phyloP scores from a whole-genome alignment of 2,888 invertebrate genomes.

The Drosophila monieri region DNA sequence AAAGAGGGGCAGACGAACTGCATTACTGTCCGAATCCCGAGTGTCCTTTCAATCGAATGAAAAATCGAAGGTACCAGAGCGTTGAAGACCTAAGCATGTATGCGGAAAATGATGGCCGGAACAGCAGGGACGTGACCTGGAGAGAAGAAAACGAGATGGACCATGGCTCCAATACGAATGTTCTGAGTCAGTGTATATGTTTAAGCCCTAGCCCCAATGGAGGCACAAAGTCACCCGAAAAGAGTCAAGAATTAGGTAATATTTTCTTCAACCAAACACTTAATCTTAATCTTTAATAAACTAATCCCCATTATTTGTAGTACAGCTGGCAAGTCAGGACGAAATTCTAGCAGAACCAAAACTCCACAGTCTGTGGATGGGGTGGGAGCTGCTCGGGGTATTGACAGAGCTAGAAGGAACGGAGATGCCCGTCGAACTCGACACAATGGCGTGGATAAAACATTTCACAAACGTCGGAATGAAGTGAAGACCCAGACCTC shows the following conservation, averaged over 20 bases:
- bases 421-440: neutral
- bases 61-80: neutral
- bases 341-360: neutral
- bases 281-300: neutral
- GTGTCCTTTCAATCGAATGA: neutral
- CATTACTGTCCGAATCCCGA: neutral
- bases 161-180: neutral
- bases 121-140: neutral
- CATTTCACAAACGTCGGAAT: neutral
- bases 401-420: neutral
- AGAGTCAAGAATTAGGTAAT: constrained; percentile 2
- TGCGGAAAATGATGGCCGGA: neutral
- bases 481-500: neutral
- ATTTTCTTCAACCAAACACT: neutral
- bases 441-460: neutral
- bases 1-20: no score
- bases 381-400: no score
- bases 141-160: neutral
- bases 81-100: neutral
- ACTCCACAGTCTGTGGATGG: neutral
- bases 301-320: constrained; percentile 9
- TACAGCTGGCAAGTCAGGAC: neutral
- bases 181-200: neutral
- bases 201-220: neutral
- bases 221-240: neutral